A percentile compares a stretch with the other conserved stretches of the same genome.
These are phyloP conservation scores for Flexamia atlantica DNA, from an alignment of 2,888 invertebrate species.

Conservation along the genomic window DNA sequence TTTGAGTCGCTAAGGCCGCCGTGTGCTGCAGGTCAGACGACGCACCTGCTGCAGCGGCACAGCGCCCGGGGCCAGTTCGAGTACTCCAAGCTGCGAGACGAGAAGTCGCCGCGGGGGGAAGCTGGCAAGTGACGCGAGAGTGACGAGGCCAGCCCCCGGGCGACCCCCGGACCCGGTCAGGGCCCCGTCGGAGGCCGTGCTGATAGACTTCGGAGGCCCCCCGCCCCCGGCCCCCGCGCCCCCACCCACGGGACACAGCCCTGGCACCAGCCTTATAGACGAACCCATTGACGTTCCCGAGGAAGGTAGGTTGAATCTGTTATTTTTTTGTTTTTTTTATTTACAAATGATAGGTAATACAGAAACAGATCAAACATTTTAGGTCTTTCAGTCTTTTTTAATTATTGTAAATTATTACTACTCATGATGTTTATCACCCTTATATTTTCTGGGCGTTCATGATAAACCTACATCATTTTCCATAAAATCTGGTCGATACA, in stretches of 20 bases:
- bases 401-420: too few species aligned
- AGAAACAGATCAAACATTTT: too few species aligned
- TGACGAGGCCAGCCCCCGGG: conserved; percentile 66
- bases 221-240: conserved; percentile 58
- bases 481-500: too few species aligned
- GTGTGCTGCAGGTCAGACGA: conserved; percentile 30
- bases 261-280: conserved; percentile 80
- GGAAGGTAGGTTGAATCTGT: conserved; percentile 11
- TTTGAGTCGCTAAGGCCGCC: too few species aligned
- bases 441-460: too few species aligned
- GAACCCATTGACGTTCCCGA: conserved; percentile 81
- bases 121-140: conserved; percentile 55
- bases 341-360: too few species aligned
- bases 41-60: conserved; percentile 53
- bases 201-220: conserved; percentile 81
- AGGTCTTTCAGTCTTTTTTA: too few species aligned
- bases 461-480: too few species aligned
- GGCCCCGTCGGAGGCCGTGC: conserved; percentile 79
- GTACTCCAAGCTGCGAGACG: conserved; percentile 90
- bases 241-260: conserved; percentile 46
- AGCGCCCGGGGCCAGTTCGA: conserved; percentile 78
- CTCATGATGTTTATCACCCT: too few species aligned
- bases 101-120: conserved; percentile 74
- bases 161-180: conserved; percentile 66
- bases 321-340: background rate